Percentiles rank a stretch among this genome's conserved stretches.
phyloP scores from a whole-genome alignment of 2,113 vertebrate species.

The Perccottus glenii region DNA sequence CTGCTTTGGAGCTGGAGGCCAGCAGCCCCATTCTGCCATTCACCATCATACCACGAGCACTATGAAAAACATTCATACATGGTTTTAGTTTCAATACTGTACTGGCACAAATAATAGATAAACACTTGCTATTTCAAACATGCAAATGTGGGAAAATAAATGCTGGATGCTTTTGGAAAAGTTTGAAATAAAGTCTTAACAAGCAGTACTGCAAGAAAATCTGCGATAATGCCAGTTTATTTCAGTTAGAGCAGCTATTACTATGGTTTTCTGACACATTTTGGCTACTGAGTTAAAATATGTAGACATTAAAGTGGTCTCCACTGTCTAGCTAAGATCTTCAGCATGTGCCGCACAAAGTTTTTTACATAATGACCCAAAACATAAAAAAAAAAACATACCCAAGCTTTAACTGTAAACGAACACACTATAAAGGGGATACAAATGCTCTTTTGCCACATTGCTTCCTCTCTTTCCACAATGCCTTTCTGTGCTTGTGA shows the following conservation, averaged over 20 bases:
- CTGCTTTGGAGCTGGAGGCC: constrained; percentile 95
- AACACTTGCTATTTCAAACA: constrained; percentile 8
- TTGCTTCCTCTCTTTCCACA: constrained; percentile 32
- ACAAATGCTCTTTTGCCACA: neutral
- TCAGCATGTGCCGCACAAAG: neutral
- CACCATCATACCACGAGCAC: constrained; percentile 92
- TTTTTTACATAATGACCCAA: neutral
- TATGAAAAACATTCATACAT: constrained; percentile 78
- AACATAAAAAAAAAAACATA: no score
- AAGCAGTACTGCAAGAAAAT: neutral
- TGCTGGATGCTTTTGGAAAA: neutral
- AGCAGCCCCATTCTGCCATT: constrained; percentile 96
- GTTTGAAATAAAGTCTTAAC: neutral
- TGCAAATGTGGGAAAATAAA: constrained; percentile 3
- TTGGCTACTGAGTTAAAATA: neutral
- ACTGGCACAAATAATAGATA: neutral
- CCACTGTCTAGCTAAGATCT: neutral
- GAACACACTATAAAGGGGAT: neutral
- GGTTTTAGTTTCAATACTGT: neutral
- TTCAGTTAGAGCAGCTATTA: neutral
- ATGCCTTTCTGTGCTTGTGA: constrained; percentile 50
- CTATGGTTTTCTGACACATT: neutral
- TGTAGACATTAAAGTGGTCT: neutral
- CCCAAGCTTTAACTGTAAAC: neutral
- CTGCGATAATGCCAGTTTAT: neutral